Percentiles rank a stretch among this genome's conserved stretches.
Conservation (phyloP, 2,888 invertebrate species). For the Lobophora halterata region DNA sequence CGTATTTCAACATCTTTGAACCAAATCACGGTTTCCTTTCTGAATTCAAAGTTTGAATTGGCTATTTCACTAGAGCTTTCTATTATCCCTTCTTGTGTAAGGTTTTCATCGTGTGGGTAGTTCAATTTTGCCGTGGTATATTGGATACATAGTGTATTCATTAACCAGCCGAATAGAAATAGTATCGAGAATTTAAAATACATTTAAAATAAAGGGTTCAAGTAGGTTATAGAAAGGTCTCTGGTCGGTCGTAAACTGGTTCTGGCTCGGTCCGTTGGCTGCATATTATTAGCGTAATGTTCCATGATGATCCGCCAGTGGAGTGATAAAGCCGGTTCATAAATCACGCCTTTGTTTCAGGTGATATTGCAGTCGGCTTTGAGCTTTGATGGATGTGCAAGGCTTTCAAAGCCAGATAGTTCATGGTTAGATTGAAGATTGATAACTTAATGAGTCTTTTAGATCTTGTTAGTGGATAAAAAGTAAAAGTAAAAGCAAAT, state of each 20-base stretch:
- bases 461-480: neutral
- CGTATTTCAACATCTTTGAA: slow-evolving; percentile 46
- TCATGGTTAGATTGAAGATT: slow-evolving; percentile 10
- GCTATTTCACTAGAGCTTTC: slow-evolving; percentile 47
- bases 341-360: slow-evolving; percentile 31
- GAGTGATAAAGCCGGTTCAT: slow-evolving; percentile 25
- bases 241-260: slow-evolving; percentile 9
- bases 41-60: slow-evolving; percentile 49
- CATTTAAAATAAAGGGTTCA: too few species aligned
- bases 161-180: slow-evolving; percentile 9
- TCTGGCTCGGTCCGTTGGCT: slow-evolving; percentile 10
- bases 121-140: slow-evolving; percentile 21
- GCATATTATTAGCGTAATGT: slow-evolving; percentile 28
- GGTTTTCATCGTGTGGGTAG: slow-evolving; percentile 14
- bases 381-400: slow-evolving; percentile 39
- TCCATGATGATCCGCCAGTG: slow-evolving; percentile 21
- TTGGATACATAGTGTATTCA: slow-evolving; percentile 18
- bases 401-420: slow-evolving; percentile 5
- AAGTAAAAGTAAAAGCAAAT: too few species aligned
- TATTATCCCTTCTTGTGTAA: slow-evolving; percentile 34
- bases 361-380: slow-evolving; percentile 28
- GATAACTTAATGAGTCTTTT: slow-evolving; percentile 1
- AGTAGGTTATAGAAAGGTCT: too few species aligned
- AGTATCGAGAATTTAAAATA: too few species aligned
- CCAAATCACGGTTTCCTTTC: slow-evolving; percentile 44